Evolutionary conservation across 2,113 vertebrate genomes (phyloP).

Genomic region (Pteruthius melanotis): DNA sequence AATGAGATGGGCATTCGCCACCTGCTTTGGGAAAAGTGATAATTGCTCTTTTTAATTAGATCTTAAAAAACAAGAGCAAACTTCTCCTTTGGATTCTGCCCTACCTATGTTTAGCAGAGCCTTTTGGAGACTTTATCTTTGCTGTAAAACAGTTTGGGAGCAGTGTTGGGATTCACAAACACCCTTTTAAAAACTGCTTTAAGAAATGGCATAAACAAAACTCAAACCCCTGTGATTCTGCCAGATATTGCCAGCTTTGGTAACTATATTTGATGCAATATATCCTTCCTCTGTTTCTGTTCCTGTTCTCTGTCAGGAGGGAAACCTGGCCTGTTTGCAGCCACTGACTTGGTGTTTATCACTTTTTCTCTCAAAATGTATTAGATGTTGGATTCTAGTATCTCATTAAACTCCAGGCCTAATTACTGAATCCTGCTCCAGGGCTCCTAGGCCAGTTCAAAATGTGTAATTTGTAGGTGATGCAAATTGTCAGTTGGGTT

Average conservation of each 20-base stretch:
- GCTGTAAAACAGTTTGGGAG: background rate
- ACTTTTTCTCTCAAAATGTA: background rate
- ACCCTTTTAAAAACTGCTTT: background rate
- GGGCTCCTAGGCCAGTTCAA: background rate
- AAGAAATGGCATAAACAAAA: background rate
- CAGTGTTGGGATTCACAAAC: background rate
- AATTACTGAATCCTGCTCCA: background rate
- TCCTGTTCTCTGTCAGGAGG: background rate
- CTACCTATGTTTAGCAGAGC: rapidly evolving
- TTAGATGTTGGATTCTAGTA: background rate
- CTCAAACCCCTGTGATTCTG: rapidly evolving
- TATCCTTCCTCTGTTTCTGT: background rate
- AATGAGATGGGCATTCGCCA: background rate
- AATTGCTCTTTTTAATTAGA: background rate
- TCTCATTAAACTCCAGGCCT: background rate
- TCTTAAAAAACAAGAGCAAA: background rate
- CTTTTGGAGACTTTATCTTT: background rate
- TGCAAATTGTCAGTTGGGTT: background rate
- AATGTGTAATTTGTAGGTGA: background rate
- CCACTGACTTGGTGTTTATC: background rate
- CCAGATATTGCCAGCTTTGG: background rate
- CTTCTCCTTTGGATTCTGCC: background rate
- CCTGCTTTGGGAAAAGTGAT: background rate
- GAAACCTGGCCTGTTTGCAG: background rate
- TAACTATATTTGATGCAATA: background rate